Percentiles rank a stretch among this genome's conserved stretches.
Conservation (phyloP, 2,113 vertebrate species). For the Probosciger aterrimus region DNA sequence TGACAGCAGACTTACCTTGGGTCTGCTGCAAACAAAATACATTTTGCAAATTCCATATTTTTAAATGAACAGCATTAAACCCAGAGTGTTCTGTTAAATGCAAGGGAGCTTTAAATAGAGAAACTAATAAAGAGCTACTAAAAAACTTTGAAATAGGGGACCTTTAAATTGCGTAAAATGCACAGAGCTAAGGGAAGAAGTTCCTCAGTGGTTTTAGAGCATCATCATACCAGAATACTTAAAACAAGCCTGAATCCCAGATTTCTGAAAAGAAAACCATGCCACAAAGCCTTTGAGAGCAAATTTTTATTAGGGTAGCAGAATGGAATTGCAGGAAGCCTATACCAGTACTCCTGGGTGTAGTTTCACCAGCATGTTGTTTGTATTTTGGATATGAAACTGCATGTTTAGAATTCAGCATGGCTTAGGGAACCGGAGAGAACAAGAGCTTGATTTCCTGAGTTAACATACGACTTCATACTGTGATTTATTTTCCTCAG, state of each 20-base stretch:
- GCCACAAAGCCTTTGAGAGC: conserved; percentile 66
- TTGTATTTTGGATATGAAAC: conserved; percentile 37
- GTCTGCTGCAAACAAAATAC: accelerated
- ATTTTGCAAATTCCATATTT: background rate
- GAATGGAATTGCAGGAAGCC: conserved; percentile 73
- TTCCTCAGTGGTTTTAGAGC: background rate
- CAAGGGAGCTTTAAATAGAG: background rate
- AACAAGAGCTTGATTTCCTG: conserved; percentile 64
- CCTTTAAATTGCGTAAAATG: accelerated
- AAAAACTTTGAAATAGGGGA: background rate
- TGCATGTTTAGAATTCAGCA: conserved; percentile 33
- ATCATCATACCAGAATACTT: background rate
- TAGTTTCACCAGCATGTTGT: conserved; percentile 1
- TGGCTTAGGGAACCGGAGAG: conserved; percentile 57
- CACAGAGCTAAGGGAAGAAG: background rate
- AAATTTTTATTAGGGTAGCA: conserved; percentile 78
- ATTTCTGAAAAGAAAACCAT: conserved; percentile 56
- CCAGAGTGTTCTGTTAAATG: background rate
- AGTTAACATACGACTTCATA: conserved; percentile 25
- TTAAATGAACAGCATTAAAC: background rate
- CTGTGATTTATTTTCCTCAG: background rate
- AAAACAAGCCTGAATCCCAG: background rate
- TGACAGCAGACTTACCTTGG: accelerated
- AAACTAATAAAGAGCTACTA: background rate
- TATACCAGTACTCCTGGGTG: conserved; percentile 51